phyloP scores from a whole-genome alignment of 2,888 invertebrate species.

The Andricus quercusramuli region DNA sequence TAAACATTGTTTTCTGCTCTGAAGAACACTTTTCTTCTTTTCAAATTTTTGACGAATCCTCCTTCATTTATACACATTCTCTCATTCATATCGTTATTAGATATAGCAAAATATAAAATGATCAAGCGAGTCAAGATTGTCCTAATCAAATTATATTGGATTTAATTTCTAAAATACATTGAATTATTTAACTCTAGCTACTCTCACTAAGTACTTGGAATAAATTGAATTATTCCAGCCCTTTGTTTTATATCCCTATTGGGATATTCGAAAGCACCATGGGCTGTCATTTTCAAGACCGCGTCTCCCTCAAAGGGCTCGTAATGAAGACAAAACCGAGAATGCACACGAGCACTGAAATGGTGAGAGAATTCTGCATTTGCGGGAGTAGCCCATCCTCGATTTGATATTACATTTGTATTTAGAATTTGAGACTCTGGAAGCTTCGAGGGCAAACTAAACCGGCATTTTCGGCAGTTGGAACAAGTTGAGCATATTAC shows the following conservation, averaged over 20 bases:
- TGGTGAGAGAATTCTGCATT: conserved; percentile 16
- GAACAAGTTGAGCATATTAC: conserved; percentile 32
- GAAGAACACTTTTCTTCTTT: no score
- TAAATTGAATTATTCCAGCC: conserved; percentile 1
- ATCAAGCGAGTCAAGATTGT: background rate
- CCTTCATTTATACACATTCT: no score
- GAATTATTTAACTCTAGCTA: background rate
- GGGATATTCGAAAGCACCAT: background rate
- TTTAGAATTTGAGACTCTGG: background rate
- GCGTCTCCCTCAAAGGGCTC: conserved; percentile 19
- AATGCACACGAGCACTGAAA: conserved; percentile 11
- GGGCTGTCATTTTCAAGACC: conserved; percentile 10
- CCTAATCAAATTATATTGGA: background rate
- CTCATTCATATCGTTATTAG: no score
- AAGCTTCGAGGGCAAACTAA: background rate
- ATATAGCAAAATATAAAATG: no score
- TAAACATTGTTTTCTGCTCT: no score
- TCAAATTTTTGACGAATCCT: no score
- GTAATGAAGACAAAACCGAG: conserved; percentile 31
- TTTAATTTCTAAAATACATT: background rate
- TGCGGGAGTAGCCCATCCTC: background rate
- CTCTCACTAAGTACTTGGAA: conserved; percentile 44
- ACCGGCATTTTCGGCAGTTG: background rate
- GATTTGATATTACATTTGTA: conserved; percentile 37
- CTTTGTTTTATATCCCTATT: conserved; percentile 22